These are phyloP conservation scores for Hippocampus abdominalis DNA, from an alignment of 2,113 vertebrate genomes.

Conservation along the genomic window DNA sequence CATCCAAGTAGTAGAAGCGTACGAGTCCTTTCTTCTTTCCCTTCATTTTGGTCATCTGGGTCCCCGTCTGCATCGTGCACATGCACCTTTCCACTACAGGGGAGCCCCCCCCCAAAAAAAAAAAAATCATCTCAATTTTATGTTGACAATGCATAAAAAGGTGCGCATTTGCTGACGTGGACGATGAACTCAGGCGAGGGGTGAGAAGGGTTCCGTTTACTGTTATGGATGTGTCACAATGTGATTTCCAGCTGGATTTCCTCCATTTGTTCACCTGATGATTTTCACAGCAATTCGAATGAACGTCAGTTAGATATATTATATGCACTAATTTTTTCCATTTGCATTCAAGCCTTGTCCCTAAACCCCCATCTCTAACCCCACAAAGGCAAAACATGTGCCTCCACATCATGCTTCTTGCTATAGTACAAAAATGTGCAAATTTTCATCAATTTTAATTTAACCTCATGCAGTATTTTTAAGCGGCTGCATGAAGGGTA, in stretches of 20 bases:
- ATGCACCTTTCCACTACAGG: slow-evolving; percentile 70
- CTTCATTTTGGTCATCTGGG: slow-evolving; percentile 91
- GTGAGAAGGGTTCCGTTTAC: not conserved
- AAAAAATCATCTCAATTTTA: not conserved
- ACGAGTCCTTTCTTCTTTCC: slow-evolving; percentile 87
- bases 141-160: not conserved
- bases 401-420: too few relatives aligned
- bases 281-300: too few relatives aligned
- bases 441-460: too few relatives aligned
- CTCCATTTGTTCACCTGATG: too few relatives aligned
- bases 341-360: too few relatives aligned
- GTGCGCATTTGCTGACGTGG: not conserved
- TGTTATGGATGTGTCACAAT: slow-evolving; percentile 38
- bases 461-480: too few relatives aligned
- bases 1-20: slow-evolving; percentile 89
- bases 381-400: too few relatives aligned
- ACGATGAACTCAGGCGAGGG: not conserved
- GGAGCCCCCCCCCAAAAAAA: not conserved
- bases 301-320: too few relatives aligned
- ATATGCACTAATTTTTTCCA: too few relatives aligned
- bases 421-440: too few relatives aligned
- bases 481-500: too few relatives aligned
- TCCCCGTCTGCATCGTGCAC: slow-evolving; percentile 88
- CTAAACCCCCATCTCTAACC: too few relatives aligned
- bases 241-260: slow-evolving; percentile 9